These are phyloP conservation scores for Ornithorhynchus anatinus DNA, from an alignment of 2,113 vertebrate species.

Conservation along the genomic window DNA sequence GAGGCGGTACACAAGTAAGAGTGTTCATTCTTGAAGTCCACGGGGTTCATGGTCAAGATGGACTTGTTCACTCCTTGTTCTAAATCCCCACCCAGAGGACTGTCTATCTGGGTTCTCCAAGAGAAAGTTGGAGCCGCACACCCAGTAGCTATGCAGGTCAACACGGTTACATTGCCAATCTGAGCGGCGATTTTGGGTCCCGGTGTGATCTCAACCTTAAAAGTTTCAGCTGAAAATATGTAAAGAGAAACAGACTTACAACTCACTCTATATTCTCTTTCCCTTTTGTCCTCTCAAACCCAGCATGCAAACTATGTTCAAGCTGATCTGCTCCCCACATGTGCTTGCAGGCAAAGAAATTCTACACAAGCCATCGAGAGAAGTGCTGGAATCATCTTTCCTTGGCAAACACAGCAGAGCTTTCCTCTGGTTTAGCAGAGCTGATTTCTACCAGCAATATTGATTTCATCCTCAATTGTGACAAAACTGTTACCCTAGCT, in stretches of 20 bases:
- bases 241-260: constrained; percentile 11
- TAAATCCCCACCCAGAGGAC: constrained; percentile 58
- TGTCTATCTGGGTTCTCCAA: constrained; percentile 70
- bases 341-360: not conserved
- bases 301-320: not conserved
- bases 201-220: constrained; percentile 55
- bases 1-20: constrained; percentile 66
- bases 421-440: not conserved
- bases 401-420: not conserved
- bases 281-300: not conserved
- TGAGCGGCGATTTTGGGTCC: not conserved
- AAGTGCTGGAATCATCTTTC: not conserved
- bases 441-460: too few species aligned
- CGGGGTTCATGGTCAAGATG: constrained; percentile 60
- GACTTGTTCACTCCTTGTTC: constrained; percentile 13
- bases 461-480: too few species aligned
- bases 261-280: not conserved
- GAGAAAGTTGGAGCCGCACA: constrained; percentile 67
- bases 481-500: too few species aligned
- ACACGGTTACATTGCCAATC: constrained; percentile 47
- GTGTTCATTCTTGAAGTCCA: constrained; percentile 48
- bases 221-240: constrained; percentile 43
- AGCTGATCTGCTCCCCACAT: not conserved
- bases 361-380: not conserved
- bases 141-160: constrained; percentile 60